phyloP scores from a whole-genome alignment of 2,888 invertebrate species.

The Cecidostiba fungosa region DNA sequence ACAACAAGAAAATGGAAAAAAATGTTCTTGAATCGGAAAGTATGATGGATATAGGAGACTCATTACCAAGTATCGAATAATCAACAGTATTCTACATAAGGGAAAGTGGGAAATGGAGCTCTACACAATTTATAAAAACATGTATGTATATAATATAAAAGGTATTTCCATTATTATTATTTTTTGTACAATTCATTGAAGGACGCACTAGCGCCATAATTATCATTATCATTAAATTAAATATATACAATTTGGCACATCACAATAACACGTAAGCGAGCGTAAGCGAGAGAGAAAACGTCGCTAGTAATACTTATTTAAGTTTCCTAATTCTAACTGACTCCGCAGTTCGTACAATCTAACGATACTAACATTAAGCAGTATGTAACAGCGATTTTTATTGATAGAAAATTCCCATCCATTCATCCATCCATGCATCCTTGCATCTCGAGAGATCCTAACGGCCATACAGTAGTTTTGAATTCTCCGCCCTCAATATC shows the following conservation, averaged over 20 bases:
- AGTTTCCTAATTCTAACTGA: neutral
- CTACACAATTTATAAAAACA: neutral
- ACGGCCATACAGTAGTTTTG: constrained; percentile 51
- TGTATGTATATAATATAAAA: constrained; percentile 24
- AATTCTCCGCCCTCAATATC: constrained; percentile 72
- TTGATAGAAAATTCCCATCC: constrained; percentile 7
- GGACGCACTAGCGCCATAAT: neutral
- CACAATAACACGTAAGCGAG: constrained; percentile 16
- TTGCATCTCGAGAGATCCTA: constrained; percentile 3
- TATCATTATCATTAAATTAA: constrained; percentile 34
- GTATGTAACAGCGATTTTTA: constrained; percentile 24
- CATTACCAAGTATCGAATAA: constrained; percentile 77
- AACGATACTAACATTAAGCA: constrained; percentile 8
- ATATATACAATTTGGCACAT: constrained; percentile 50
- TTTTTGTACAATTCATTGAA: neutral
- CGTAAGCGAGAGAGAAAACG: neutral
- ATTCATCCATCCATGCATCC: neutral
- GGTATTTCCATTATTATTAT: constrained; percentile 40
- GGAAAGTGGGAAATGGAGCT: neutral
- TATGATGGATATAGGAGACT: constrained; percentile 81
- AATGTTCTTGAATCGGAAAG: constrained; percentile 71
- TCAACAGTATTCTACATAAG: constrained; percentile 1
- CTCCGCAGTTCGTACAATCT: constrained; percentile 22
- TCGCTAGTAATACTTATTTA: neutral
- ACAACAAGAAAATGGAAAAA: constrained; percentile 68